Conservation (phyloP, 2,113 vertebrate species). For the Siniperca chuatsi region DNA sequence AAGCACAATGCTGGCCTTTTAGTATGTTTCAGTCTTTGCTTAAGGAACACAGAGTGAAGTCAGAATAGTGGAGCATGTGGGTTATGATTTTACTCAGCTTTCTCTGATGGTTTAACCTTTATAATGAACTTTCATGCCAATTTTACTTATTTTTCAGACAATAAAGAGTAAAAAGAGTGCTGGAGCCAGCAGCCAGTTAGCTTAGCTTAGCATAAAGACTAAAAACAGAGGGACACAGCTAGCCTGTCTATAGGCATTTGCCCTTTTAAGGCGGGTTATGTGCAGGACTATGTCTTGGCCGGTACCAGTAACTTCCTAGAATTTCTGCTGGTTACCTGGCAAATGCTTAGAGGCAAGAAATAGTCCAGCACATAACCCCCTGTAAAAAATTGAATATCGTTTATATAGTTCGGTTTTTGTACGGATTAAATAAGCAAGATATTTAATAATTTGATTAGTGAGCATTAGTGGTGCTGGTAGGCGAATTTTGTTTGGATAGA, state of each 20-base stretch:
- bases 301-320: neutral
- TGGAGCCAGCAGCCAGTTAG: neutral
- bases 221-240: neutral
- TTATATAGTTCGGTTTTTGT: too few relatives aligned
- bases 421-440: neutral
- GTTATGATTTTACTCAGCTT: neutral
- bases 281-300: neutral
- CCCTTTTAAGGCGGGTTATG: neutral
- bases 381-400: too few relatives aligned
- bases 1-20: constrained; percentile 25
- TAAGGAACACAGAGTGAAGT: neutral
- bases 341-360: too few relatives aligned
- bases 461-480: neutral
- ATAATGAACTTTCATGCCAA: neutral
- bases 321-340: neutral
- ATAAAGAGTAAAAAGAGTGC: neutral
- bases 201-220: constrained; percentile 21
- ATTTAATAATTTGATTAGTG: neutral
- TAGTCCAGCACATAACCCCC: too few relatives aligned
- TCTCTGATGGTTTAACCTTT: neutral
- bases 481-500: neutral
- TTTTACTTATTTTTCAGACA: neutral
- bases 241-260: neutral
- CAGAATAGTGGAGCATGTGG: too few relatives aligned
- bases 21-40: constrained; percentile 20